Conservation (phyloP, 2,888 invertebrate genomes). For the Aethes cnicana region DNA sequence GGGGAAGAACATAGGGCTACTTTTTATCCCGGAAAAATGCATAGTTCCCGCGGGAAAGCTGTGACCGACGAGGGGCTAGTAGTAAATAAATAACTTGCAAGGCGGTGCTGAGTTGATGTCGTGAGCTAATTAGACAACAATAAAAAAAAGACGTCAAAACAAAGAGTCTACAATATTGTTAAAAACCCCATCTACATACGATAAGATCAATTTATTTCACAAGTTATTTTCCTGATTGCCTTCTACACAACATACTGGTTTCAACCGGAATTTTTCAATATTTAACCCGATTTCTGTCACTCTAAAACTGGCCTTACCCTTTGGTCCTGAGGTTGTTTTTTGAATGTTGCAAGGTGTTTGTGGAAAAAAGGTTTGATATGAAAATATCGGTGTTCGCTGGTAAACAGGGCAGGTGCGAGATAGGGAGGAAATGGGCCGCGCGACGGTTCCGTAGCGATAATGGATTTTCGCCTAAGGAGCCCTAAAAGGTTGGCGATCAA, state of each 20-base stretch:
- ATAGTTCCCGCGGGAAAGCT: no score
- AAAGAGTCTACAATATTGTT: conserved; percentile 5
- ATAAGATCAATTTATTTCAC: conserved; percentile 27
- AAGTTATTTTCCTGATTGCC: conserved; percentile 29
- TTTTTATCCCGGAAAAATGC: no score
- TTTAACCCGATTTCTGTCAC: not conserved
- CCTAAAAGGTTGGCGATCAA: conserved; percentile 27
- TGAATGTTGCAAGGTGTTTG: not conserved
- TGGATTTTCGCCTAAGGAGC: conserved; percentile 19
- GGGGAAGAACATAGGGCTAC: no score
- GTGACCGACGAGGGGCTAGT: no score
- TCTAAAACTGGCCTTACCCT: not conserved
- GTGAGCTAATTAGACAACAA: no score
- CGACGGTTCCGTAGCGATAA: conserved; percentile 37
- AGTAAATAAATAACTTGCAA: no score
- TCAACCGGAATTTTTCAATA: conserved; percentile 20
- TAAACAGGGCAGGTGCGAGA: conserved; percentile 47
- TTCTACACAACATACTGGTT: conserved; percentile 26
- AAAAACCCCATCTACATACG: conserved; percentile 3
- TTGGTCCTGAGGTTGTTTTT: conserved; percentile 28
- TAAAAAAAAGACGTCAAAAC: conserved; percentile 2
- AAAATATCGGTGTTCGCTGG: conserved; percentile 60
- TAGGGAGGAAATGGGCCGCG: conserved; percentile 45
- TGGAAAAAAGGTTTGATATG: conserved; percentile 49
- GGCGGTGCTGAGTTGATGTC: no score